phyloP scores from a whole-genome alignment of 2,888 invertebrate genomes.

The Euzetes globulus region DNA sequence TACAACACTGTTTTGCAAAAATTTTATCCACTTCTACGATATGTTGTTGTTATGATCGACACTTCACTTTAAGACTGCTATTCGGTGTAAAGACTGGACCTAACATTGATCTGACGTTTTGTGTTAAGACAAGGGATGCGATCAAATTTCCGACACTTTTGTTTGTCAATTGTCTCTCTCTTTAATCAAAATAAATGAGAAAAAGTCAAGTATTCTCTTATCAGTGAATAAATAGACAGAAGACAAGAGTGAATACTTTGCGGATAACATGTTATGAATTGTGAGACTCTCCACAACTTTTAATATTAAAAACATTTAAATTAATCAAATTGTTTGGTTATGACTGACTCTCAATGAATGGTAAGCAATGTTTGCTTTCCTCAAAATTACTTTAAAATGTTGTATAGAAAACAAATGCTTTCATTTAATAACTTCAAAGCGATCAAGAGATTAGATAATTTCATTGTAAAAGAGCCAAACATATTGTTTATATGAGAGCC shows the following conservation, averaged over 20 bases:
- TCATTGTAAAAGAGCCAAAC: neutral
- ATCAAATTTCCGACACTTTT: conserved; percentile 10
- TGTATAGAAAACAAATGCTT: too few species aligned
- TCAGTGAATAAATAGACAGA: neutral
- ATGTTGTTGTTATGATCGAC: neutral
- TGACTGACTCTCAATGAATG: neutral
- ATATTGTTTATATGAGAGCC: conserved; percentile 2
- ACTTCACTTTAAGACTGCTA: neutral
- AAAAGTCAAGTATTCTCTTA: conserved; percentile 22
- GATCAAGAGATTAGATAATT: neutral
- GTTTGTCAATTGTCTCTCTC: conserved; percentile 9
- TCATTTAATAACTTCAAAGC: neutral
- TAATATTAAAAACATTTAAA: too few species aligned
- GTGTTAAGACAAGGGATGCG: conserved; percentile 20
- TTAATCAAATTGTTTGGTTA: too few species aligned
- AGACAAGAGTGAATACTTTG: neutral
- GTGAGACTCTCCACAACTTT: too few species aligned
- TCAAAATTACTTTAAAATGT: too few species aligned
- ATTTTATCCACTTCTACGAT: conserved; percentile 11
- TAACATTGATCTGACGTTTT: neutral
- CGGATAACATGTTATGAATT: conserved; percentile 9
- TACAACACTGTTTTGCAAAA: neutral
- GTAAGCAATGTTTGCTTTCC: neutral
- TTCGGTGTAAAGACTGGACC: neutral
- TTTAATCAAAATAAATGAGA: conserved; percentile 26